Conservation (phyloP, 2,113 vertebrate species). For the Rallus limicola region DNA sequence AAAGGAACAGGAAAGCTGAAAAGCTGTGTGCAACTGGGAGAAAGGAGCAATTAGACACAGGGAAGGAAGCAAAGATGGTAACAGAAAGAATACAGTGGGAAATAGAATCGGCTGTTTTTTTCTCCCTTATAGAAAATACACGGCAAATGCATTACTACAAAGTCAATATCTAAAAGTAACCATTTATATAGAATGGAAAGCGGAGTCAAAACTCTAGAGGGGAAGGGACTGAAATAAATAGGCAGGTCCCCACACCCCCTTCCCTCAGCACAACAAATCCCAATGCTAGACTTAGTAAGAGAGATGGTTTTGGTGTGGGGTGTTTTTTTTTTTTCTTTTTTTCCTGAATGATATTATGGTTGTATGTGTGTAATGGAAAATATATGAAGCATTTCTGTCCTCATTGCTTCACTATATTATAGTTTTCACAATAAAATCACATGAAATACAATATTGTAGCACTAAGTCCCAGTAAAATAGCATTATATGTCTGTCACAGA, state of each 20-base stretch:
- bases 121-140: background rate
- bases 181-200: background rate
- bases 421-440: background rate
- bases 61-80: background rate
- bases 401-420: background rate
- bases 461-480: background rate
- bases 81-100: constrained; percentile 26
- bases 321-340: background rate
- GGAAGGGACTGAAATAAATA: background rate
- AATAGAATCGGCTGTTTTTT: constrained; percentile 22
- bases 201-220: background rate
- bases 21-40: constrained; percentile 32
- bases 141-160: background rate
- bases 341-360: background rate
- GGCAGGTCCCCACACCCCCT: background rate
- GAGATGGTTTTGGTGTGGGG: background rate
- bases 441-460: background rate
- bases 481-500: background rate
- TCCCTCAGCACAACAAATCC: background rate
- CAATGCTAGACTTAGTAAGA: background rate
- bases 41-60: background rate
- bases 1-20: constrained; percentile 44
- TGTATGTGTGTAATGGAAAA: background rate
- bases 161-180: background rate
- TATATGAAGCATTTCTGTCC: background rate